These are phyloP conservation scores for Drosophila arawakana DNA, from an alignment of 1,140 invertebrate species.

Conservation along the genomic window DNA sequence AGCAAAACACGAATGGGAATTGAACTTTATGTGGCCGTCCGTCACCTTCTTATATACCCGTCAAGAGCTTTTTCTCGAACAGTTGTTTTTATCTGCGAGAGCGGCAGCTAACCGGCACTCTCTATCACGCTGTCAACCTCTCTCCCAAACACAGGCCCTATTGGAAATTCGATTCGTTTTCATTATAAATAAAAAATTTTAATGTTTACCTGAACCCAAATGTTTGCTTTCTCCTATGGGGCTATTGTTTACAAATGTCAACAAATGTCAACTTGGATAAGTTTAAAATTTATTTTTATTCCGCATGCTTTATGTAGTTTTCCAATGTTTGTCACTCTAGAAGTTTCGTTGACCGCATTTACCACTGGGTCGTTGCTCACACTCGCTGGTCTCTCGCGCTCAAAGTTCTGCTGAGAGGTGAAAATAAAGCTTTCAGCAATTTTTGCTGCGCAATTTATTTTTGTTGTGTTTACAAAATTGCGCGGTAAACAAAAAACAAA, in stretches of 20 bases:
- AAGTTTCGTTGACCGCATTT: slow-evolving; percentile 31
- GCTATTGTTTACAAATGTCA: slow-evolving; percentile 4
- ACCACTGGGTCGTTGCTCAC: slow-evolving; percentile 20
- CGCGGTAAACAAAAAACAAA: slow-evolving; percentile 76
- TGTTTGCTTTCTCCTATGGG: not conserved
- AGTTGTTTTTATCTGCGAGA: slow-evolving; percentile 11
- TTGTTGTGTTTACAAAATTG: slow-evolving; percentile 74
- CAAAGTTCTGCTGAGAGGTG: slow-evolving; percentile 30
- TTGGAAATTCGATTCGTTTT: slow-evolving; percentile 6
- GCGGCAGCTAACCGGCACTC: slow-evolving; percentile 11
- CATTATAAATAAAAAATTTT: not conserved
- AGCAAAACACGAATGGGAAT: slow-evolving; percentile 41
- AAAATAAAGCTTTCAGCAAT: slow-evolving; percentile 41
- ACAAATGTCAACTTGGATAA: not conserved
- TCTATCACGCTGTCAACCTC: not conserved
- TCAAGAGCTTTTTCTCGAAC: slow-evolving; percentile 40
- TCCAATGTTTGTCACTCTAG: slow-evolving; percentile 9
- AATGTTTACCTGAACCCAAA: not conserved
- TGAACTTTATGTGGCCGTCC: slow-evolving; percentile 39
- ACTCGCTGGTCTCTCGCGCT: slow-evolving; percentile 5
- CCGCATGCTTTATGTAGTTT: not conserved
- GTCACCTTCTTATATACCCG: slow-evolving; percentile 49
- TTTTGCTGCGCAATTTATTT: slow-evolving; percentile 79
- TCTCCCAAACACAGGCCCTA: slow-evolving; percentile 16
- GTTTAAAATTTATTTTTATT: not conserved